phyloP scores from a whole-genome alignment of 2,888 invertebrate species.

The Phengaris alcon region DNA sequence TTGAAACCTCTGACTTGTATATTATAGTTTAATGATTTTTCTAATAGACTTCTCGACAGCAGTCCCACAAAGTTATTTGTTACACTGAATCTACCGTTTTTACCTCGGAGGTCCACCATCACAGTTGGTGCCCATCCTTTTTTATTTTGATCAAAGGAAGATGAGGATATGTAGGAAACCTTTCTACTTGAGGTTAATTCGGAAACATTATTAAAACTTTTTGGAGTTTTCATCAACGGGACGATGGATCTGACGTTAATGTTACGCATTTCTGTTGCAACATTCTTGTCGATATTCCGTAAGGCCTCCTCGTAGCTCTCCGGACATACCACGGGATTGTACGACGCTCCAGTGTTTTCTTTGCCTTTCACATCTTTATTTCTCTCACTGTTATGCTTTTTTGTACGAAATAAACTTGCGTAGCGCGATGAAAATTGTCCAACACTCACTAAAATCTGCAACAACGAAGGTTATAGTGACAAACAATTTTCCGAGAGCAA shows the following conservation, averaged over 20 bases:
- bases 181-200: constrained; percentile 52
- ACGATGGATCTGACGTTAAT: constrained; percentile 55
- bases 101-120: constrained; percentile 51
- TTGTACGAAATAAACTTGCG: constrained; percentile 66
- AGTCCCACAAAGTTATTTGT: constrained; percentile 58
- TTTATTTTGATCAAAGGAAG: constrained; percentile 67
- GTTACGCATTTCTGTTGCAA: constrained; percentile 59
- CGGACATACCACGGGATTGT: constrained; percentile 62
- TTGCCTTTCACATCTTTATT: constrained; percentile 61
- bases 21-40: constrained; percentile 52
- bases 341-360: constrained; percentile 47
- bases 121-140: constrained; percentile 61
- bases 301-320: constrained; percentile 65
- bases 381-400: constrained; percentile 59
- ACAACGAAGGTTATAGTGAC: constrained; percentile 50
- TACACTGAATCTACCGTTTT: constrained; percentile 51
- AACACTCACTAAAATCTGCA: constrained; percentile 76
- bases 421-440: constrained; percentile 72
- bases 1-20: constrained; percentile 87
- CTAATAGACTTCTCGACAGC: constrained; percentile 47
- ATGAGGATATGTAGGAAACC: constrained; percentile 62
- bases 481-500: constrained; percentile 34
- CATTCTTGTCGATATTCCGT: constrained; percentile 69
- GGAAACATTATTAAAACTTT: constrained; percentile 42
- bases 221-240: constrained; percentile 46